A percentile compares a stretch with the other conserved stretches of the same genome.
phyloP scores from a whole-genome alignment of 2,888 invertebrate genomes.

The Torymus tubicola region DNA sequence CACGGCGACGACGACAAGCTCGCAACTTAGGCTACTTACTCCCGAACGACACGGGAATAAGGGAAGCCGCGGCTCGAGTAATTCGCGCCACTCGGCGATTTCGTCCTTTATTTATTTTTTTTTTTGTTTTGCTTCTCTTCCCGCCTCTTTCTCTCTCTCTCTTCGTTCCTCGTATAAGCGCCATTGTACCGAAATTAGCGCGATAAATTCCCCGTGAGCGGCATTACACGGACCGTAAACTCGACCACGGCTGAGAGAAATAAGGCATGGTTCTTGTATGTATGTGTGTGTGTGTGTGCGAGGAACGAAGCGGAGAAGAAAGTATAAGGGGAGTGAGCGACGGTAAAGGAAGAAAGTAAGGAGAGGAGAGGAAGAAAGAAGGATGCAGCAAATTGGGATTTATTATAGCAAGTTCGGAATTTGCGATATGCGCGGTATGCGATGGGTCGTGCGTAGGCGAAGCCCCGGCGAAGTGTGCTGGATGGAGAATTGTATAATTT shows the following conservation, averaged over 20 bases:
- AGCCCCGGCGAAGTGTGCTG: too few relatives aligned
- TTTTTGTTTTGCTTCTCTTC: too few relatives aligned
- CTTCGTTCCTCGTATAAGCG: slow-evolving; percentile 28
- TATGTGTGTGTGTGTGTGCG: too few relatives aligned
- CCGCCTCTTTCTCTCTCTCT: background rate
- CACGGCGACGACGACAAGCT: background rate
- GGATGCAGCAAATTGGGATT: background rate
- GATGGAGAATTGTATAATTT: too few relatives aligned
- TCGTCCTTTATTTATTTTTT: background rate
- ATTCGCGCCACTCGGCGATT: slow-evolving; percentile 29
- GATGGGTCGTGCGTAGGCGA: background rate
- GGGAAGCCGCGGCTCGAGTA: background rate
- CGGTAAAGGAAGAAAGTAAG: background rate
- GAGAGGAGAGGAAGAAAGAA: background rate
- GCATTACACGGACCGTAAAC: slow-evolving; percentile 38
- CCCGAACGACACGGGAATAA: background rate
- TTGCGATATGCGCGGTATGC: background rate
- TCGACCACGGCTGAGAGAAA: background rate
- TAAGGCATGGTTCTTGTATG: too few relatives aligned
- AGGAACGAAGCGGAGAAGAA: slow-evolving; percentile 1
- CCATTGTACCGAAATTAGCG: slow-evolving; percentile 70
- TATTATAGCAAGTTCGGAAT: background rate
- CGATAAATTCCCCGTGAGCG: slow-evolving; percentile 64
- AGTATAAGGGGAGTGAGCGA: slow-evolving; percentile 5
- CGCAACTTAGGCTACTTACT: background rate